Evolutionary conservation across 2,113 vertebrate genomes (phyloP), one percentile per base, ranked within the genome.

Genomic region (Halcyon senegalensis): DNA sequence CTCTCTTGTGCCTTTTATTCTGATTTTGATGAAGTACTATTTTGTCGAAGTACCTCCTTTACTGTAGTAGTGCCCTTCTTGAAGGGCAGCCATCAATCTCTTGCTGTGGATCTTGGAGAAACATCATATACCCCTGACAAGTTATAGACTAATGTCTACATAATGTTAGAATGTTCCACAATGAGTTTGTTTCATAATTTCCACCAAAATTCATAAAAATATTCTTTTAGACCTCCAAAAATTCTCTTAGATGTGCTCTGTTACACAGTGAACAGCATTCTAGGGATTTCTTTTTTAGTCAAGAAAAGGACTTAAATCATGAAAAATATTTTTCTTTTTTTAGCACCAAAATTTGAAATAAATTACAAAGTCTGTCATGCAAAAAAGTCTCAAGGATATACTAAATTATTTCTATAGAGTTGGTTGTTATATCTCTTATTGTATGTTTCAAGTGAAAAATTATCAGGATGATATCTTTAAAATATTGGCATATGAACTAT

Each of bases 161-260:
- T 46, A 59, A 64, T 64, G 1, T n/a, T 83, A 68, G 80, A 19
- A 37, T n/a, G 19, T 41, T 69, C 63, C 8, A 11, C 9, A 43
- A n/a, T 46, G 10, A 5, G 11, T 60, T 13, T 0, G 0, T 33
- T 79, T 53, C 14, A 79, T 72, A 83, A 63, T 8, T 16, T 55
- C 16, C 11, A 73, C 2, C 19, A 73, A 35, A 77, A 81, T 35
- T 86, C 7, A 68, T 63, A 13, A 35, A 35, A 77, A 44, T 44
- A 23, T 58, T 67, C 3, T 56, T 10, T 41, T 67, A 72, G 4
- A 1, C 2, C 4, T 28, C 12, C 4, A 0, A 1, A 51, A 68
- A 53, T 64, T 67, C 6, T 75, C 37, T 53, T 58, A 55, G 11
- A 10, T 90, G 20, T 43, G 4, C 9, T 69, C 39, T 70, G 19